Percentiles rank a stretch among this genome's conserved stretches.
Conservation (phyloP, 1,140 invertebrate genomes). For the Drosophila elegans region DNA sequence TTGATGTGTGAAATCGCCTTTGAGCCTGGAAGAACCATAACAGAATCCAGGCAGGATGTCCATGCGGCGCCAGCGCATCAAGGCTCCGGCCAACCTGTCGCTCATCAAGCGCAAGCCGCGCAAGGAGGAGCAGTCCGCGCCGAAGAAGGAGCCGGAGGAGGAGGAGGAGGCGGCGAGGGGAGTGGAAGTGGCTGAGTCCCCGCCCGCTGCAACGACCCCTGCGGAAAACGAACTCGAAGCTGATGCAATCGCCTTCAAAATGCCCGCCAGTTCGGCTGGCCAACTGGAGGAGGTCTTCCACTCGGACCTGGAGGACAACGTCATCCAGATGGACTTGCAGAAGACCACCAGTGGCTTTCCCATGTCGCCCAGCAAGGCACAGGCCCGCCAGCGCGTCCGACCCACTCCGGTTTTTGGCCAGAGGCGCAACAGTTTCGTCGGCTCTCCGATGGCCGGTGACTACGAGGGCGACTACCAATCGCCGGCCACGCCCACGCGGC, state of each 20-base stretch:
- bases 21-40: constrained; percentile 13
- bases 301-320: constrained; percentile 78
- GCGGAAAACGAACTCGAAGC: constrained; percentile 33
- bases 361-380: constrained; percentile 73
- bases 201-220: constrained; percentile 16
- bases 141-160: constrained; percentile 21
- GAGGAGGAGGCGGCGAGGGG: constrained; percentile 1
- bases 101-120: constrained; percentile 72
- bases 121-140: constrained; percentile 45
- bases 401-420: constrained; percentile 76
- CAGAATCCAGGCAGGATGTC: constrained; percentile 58
- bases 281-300: constrained; percentile 65
- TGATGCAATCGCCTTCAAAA: constrained; percentile 64
- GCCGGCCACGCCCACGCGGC: constrained; percentile 69
- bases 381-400: constrained; percentile 58
- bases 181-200: not conserved
- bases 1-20: constrained; percentile 58
- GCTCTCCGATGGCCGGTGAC: constrained; percentile 54
- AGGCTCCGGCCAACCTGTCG: constrained; percentile 85
- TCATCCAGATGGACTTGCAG: constrained; percentile 77
- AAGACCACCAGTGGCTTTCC: constrained; percentile 60
- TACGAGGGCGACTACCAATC: constrained; percentile 77
- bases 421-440: constrained; percentile 85
- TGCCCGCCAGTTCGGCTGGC: constrained; percentile 52
- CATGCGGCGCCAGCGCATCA: constrained; percentile 86